Evolutionary conservation across 2,113 vertebrate genomes (phyloP).

Genomic region (Odocoileus virginianus): DNA sequence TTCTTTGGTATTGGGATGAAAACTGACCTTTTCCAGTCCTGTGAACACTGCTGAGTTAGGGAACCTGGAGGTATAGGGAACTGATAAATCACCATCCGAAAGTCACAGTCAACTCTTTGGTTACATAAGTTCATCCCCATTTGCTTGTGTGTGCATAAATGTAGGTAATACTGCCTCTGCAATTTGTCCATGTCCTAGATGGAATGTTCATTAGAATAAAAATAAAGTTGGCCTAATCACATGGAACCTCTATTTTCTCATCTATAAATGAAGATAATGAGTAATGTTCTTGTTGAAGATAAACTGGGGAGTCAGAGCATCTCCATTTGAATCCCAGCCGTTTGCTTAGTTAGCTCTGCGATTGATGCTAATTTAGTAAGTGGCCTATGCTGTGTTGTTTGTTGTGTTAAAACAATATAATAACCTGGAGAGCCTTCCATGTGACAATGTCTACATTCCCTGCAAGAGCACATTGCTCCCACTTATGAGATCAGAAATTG

Average conservation of each 20-base stretch:
- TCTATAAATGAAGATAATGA: not conserved
- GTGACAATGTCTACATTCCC: fast-evolving
- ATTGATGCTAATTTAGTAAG: not conserved
- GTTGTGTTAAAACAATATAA: not conserved
- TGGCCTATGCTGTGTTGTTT: not conserved
- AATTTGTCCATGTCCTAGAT: not conserved
- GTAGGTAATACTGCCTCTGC: fast-evolving
- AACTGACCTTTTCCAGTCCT: not conserved
- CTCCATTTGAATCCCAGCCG: not conserved
- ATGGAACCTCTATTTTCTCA: not conserved
- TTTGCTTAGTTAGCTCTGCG: not conserved
- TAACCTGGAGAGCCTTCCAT: not conserved
- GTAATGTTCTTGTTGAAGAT: not conserved
- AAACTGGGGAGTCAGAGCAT: not conserved
- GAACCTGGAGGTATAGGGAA: not conserved
- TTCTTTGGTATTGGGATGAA: not conserved
- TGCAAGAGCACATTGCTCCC: fast-evolving
- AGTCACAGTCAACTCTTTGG: fast-evolving
- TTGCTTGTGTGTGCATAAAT: not conserved
- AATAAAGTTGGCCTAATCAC: not conserved
- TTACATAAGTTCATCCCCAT: fast-evolving
- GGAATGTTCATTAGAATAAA: not conserved
- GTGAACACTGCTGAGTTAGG: not conserved
- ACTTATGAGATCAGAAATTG: not conserved
- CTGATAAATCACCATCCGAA: not conserved